These are phyloP conservation scores for Ophiothrix spiculata DNA, from an alignment of 35 echinoderm and acorn worm genomes.

Conservation along the genomic window DNA sequence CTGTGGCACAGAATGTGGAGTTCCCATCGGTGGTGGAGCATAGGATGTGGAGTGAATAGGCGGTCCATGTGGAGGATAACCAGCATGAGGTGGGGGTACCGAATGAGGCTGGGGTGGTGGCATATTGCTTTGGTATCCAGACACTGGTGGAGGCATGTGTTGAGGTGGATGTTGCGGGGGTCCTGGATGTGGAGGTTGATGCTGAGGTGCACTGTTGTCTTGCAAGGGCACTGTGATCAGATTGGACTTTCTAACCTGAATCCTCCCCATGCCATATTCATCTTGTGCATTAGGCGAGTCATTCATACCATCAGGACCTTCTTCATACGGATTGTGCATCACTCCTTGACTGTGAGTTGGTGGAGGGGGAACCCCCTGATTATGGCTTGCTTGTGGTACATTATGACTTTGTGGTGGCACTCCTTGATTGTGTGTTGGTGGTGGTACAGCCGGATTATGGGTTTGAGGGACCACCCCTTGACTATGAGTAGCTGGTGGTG, in stretches of 20 bases:
- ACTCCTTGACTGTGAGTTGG: conserved; percentile 14
- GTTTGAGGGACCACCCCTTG: too few relatives aligned
- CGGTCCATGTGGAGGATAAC: background rate
- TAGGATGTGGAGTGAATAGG: background rate
- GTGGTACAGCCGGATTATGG: too few relatives aligned
- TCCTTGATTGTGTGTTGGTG: conserved; percentile 12
- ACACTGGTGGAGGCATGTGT: conserved; percentile 20
- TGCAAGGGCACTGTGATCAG: conserved; percentile 89
- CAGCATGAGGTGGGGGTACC: conserved; percentile 12
- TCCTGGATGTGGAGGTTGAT: conserved; percentile 39
- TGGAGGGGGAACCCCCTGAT: conserved; percentile 16
- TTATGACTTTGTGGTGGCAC: conserved; percentile 11
- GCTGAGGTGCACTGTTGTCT: conserved; percentile 53
- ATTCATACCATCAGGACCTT: conserved; percentile 7
- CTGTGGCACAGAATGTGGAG: conserved; percentile 10
- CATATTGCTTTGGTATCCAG: conserved; percentile 5
- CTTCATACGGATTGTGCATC: conserved; percentile 28
- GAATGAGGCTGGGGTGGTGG: background rate
- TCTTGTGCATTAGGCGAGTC: conserved; percentile 42
- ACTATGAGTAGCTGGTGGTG: too few relatives aligned
- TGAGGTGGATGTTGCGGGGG: conserved; percentile 38
- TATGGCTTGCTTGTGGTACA: background rate
- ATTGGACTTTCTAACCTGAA: conserved; percentile 86
- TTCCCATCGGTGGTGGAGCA: background rate
- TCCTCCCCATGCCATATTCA: conserved; percentile 58